Base-by-base conservation (phyloP, 2,888 invertebrate species). In the Trachelus tabidus region DNA sequence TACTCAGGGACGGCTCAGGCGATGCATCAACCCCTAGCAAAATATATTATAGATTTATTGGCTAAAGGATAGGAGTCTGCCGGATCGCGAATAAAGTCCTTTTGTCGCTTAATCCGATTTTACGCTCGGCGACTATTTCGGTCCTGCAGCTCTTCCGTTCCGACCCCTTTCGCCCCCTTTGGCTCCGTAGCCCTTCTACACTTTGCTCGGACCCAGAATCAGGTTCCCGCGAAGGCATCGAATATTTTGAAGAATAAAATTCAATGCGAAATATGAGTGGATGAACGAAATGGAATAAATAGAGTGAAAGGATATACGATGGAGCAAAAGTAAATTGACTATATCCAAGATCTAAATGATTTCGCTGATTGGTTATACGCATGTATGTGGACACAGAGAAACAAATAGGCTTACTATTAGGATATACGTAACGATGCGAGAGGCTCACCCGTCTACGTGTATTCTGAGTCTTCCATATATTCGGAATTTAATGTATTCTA, bases 51-150 rank as follows among this genome's bases (percentile, higher is more conserved):
- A 40, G 75, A n/a, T 73, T 83, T 80, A 81, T 81, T 79, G 79
- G 76, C 11, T 74, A 15, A 71, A 68, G 71, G 73, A 69, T 78
- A 73, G 23, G 40, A 35, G 37, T 56, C 76, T 37, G 56, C 31
- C 76, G 77, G 56, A 75, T 78, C 35, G 33, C 76, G 77, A 80
- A 81, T 79, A 75, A 79, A 82, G 77, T 82, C 73, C 75, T 74
- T 80, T 82, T 82, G 82, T 80, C 79, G 75, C 76, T 35, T 56
- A 80, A 80, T 81, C 73, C 79, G 82, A 82, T 82, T 79, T 82
- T 76, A 75, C 69, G 31, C 76, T 73, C 56, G 30, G 68, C 71
- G 35, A 37, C 35, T 71, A 71, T 71, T 34, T 31, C 2, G 56
- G 9, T 23, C 23, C 56, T 56, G 56, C 9, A 23, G 56, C 23